These are phyloP conservation scores for Tokudaia tokunoshimensis DNA, from an alignment of 2,797 vertebrate genomes.

Conservation along the genomic window DNA sequence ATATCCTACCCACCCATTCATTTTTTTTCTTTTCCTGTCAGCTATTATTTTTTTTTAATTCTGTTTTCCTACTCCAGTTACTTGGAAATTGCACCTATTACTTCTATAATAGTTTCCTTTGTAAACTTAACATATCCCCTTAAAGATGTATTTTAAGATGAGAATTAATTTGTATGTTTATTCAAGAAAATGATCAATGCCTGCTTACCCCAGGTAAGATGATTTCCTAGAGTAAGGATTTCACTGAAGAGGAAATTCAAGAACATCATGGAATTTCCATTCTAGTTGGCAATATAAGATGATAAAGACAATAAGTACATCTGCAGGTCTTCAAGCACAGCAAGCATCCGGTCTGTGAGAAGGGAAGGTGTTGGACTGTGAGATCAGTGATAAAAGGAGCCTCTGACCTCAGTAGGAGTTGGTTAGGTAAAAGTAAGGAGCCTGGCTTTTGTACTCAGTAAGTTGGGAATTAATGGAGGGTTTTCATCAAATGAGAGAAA, in stretches of 20 bases:
- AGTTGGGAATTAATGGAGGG: neutral
- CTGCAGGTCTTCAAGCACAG: neutral
- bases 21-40: neutral
- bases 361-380: neutral
- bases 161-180: neutral
- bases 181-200: neutral
- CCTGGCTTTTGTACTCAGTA: neutral
- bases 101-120: conserved; percentile 29
- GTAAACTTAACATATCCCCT: neutral
- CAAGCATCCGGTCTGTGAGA: neutral
- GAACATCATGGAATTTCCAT: neutral
- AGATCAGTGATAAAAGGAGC: neutral
- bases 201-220: neutral
- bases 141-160: conserved; percentile 9
- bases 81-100: neutral
- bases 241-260: neutral
- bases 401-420: neutral
- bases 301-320: neutral
- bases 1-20: neutral
- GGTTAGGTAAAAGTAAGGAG: neutral
- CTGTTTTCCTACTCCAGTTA: conserved; percentile 31
- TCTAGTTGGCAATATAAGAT: neutral
- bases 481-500: neutral
- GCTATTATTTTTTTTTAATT: conserved; percentile 7
- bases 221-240: neutral